Conservation (phyloP, 2,888 invertebrate species). For the Aspidiotus rigidus region DNA sequence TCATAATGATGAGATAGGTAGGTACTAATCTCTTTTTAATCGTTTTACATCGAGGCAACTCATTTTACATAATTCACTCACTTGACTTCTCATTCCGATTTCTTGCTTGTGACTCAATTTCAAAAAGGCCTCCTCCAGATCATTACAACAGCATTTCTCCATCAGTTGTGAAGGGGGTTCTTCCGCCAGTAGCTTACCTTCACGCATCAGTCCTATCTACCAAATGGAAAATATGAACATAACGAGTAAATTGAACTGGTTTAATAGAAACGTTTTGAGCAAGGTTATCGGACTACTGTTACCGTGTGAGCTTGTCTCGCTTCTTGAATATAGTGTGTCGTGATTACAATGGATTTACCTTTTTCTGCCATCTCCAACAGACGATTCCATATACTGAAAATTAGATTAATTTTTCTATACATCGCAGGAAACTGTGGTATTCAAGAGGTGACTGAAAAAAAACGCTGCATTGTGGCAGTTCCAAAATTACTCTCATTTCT, state of each 20-base stretch:
- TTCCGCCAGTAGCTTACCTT: conserved; percentile 47
- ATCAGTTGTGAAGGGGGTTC: conserved; percentile 44
- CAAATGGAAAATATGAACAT: neutral
- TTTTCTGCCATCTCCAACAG: conserved; percentile 35
- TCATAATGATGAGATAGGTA: too few species aligned
- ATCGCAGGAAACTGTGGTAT: too few species aligned
- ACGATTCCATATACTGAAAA: conserved; percentile 35
- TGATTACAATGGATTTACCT: conserved; percentile 35
- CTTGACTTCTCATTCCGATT: neutral
- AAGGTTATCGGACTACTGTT: conserved; percentile 24
- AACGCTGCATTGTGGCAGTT: too few species aligned
- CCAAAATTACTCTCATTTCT: too few species aligned
- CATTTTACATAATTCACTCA: neutral
- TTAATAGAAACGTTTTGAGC: neutral
- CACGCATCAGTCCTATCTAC: conserved; percentile 48
- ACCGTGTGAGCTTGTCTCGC: conserved; percentile 39
- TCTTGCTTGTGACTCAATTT: conserved; percentile 48
- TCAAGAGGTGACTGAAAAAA: too few species aligned
- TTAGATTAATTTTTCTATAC: neutral
- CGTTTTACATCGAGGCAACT: too few species aligned
- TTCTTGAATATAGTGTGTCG: conserved; percentile 37
- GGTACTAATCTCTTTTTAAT: too few species aligned
- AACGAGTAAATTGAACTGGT: neutral
- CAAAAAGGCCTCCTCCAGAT: conserved; percentile 48
- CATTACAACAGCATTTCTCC: conserved; percentile 39